A percentile compares a stretch with the other conserved stretches of the same genome.
These are phyloP conservation scores for Chaitophorus viminalis DNA, from an alignment of 2,888 invertebrate species.

Conservation along the genomic window DNA sequence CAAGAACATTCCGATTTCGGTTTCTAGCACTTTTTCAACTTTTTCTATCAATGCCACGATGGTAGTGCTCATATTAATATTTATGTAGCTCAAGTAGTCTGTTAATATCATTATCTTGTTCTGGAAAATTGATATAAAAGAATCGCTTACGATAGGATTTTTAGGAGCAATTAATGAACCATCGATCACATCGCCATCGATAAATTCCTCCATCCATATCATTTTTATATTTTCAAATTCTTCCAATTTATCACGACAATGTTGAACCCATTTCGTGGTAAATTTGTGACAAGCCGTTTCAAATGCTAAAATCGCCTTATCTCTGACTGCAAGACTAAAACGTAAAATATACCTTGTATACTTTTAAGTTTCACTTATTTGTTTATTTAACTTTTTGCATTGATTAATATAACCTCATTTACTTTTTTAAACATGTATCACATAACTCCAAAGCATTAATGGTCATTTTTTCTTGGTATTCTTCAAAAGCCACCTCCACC, in stretches of 20 bases:
- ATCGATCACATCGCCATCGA: too few relatives aligned
- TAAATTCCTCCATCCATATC: background rate
- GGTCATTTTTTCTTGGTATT: background rate
- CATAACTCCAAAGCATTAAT: background rate
- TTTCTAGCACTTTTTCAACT: background rate
- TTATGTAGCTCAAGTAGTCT: background rate
- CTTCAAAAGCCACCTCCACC: background rate
- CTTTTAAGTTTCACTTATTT: background rate
- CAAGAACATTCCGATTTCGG: background rate
- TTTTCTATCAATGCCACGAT: background rate
- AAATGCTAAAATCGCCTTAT: background rate
- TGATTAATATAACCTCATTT: background rate
- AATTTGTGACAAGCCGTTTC: background rate
- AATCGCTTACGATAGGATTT: too few relatives aligned
- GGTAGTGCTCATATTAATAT: conserved; percentile 10
- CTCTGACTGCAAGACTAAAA: background rate
- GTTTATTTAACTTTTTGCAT: background rate
- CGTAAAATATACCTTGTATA: background rate
- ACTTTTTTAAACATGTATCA: background rate
- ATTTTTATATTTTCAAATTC: conserved; percentile 17
- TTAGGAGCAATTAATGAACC: too few relatives aligned
- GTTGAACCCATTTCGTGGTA: background rate
- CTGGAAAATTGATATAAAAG: too few relatives aligned
- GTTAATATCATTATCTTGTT: background rate
- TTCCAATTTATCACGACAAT: background rate